Evolutionary conservation across 2,113 vertebrate species (phyloP).

Genomic region (Boleophthalmus pectinirostris): DNA sequence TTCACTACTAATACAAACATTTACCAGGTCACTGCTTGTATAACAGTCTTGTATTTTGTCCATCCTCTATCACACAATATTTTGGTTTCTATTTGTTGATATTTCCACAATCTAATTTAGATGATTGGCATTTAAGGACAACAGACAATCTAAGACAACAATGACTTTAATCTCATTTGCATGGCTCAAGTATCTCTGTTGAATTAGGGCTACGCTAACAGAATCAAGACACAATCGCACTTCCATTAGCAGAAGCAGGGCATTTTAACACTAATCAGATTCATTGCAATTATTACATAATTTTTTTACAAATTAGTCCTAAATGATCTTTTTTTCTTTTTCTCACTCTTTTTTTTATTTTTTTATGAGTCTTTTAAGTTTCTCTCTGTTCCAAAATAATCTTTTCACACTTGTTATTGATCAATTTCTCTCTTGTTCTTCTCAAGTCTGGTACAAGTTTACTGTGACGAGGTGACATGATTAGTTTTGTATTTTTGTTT

Average conservation of each 20-base stretch:
- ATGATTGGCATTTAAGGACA: constrained; percentile 2
- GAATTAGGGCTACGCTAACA: background rate
- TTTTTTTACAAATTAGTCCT: background rate
- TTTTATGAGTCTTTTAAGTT: no score
- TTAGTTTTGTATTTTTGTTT: no score
- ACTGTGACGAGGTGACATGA: no score
- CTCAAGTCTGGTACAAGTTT: no score
- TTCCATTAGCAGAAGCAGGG: background rate
- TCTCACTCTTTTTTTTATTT: no score
- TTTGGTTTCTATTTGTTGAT: background rate
- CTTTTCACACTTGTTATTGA: no score
- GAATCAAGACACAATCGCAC: background rate
- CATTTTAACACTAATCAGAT: background rate
- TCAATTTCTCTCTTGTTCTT: no score
- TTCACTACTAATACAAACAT: background rate
- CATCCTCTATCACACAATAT: background rate
- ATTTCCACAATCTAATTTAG: background rate
- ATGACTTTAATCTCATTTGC: background rate
- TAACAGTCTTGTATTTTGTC: background rate
- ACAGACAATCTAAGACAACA: background rate
- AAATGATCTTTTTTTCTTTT: background rate
- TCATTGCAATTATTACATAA: background rate
- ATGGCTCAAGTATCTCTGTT: background rate
- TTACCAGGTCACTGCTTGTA: no score
- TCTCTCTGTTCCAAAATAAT: no score